These are phyloP conservation scores for Sylvilagus bachmani DNA, from an alignment of 2,113 vertebrate species.

Conservation along the genomic window DNA sequence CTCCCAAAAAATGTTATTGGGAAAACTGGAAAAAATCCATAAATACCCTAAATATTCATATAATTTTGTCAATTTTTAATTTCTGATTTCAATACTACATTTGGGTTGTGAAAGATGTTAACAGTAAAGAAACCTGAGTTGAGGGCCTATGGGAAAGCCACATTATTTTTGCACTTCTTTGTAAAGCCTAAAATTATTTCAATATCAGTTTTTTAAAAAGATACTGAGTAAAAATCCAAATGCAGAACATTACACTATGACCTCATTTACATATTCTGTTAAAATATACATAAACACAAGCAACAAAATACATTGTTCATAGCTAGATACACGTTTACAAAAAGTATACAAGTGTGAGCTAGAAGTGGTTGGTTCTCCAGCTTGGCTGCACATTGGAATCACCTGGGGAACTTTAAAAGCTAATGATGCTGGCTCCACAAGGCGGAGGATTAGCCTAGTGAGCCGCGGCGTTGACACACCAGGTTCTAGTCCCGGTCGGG, in stretches of 20 bases:
- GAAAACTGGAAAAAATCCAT: neutral
- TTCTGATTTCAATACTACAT: slow-evolving; percentile 25
- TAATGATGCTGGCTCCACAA: too few relatives aligned
- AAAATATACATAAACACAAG: slow-evolving; percentile 11
- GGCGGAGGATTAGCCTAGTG: too few relatives aligned
- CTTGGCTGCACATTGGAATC: neutral
- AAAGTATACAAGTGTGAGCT: neutral
- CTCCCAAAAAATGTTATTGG: neutral
- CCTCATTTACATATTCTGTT: neutral
- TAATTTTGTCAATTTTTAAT: neutral
- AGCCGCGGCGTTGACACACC: too few relatives aligned
- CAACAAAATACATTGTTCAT: slow-evolving; percentile 16
- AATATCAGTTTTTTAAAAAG: neutral
- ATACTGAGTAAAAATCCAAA: neutral
- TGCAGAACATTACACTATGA: neutral
- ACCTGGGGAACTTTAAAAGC: slow-evolving; percentile 9
- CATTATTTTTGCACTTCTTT: neutral
- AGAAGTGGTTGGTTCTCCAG: neutral
- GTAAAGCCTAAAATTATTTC: slow-evolving; percentile 36
- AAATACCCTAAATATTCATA: neutral
- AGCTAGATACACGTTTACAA: neutral
- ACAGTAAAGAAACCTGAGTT: neutral
- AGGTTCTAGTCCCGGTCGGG: too few relatives aligned
- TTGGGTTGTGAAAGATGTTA: neutral
- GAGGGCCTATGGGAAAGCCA: neutral